Base-by-base conservation (phyloP, 1,140 invertebrate species). In the Zaprionus tsacasi region DNA sequence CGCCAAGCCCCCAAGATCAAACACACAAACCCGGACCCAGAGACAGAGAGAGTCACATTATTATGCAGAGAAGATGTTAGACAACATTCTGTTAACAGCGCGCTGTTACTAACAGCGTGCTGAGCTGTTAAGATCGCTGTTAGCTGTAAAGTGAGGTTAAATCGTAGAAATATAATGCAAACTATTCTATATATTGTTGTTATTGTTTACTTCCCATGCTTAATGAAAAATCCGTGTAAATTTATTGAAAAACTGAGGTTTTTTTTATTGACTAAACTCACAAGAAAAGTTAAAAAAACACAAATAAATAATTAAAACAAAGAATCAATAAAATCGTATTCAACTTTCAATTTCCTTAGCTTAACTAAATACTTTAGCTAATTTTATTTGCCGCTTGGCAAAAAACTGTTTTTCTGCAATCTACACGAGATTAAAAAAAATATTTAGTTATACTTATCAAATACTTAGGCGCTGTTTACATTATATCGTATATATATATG, bases 181-280 rank as follows among this genome's bases (percentile, higher is more conserved):
- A 45, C 3, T 7, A 6, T 15, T 7, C n/a, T 3, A 15, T 43
- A n/a, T 7, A 17, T 45, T 3, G n/a, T 15, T 1, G n/a, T 8
- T 13, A 15, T 15, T 17, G n/a, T 8, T 8, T 15, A 55, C 30
- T 50, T 25, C 5, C 11, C 10, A 21, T 21, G 21, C 21, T 21
- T 21, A 21, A 52, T 27, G 21, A 70, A 63, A 63, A 76, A 10
- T 48, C 63, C 55, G n/a, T 52, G 30, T 11, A 3, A 55, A 58
- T 67, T 64, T 71, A 48, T 78, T 76, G 50, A 76, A 81, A 88
- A 88, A 87, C 83, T 78, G 80, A 88, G 58, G 58, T 80, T 87
- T 74, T 80, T 87, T 74, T 87, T 87, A 87, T 87, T 87, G 85
- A 87, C 83, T 87, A 87, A 88, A 89, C 78, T 87, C 83, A 88